Conservation (phyloP, 2,113 vertebrate species). For the Petroica traversi region DNA sequence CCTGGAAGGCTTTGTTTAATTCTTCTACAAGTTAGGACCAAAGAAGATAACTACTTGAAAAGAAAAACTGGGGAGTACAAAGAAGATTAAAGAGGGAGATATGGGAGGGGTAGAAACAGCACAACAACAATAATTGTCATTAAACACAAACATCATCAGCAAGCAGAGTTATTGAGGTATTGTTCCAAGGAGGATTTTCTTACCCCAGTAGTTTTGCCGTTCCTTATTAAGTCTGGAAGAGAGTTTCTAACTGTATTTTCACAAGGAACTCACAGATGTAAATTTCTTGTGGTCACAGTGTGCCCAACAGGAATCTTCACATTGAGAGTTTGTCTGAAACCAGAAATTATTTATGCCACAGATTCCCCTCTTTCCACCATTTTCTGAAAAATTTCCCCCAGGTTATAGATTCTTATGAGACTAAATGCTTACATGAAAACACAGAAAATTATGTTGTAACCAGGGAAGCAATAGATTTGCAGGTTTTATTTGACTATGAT, state of each 20-base stretch:
- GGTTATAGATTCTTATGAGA: background rate
- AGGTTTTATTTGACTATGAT: background rate
- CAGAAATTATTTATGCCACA: background rate
- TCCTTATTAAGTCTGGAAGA: background rate
- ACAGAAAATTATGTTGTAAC: background rate
- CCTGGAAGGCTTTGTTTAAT: conserved; percentile 9
- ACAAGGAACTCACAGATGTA: background rate
- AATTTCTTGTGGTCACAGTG: background rate
- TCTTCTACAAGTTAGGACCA: conserved; percentile 20
- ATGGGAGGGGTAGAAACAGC: background rate
- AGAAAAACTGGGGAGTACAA: background rate
- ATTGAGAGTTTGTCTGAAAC: background rate
- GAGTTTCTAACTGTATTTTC: background rate
- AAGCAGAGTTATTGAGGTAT: background rate
- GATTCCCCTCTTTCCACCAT: background rate
- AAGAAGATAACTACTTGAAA: conserved; percentile 39
- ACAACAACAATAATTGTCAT: background rate
- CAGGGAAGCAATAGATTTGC: background rate
- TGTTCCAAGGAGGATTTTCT: background rate
- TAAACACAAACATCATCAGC: background rate
- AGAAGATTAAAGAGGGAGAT: background rate
- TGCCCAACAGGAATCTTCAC: background rate
- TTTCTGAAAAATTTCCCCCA: background rate
- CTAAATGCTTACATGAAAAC: background rate
- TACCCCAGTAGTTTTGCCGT: background rate